phyloP scores from a whole-genome alignment of 2,888 invertebrate species.

The Nomada ferruginata region DNA sequence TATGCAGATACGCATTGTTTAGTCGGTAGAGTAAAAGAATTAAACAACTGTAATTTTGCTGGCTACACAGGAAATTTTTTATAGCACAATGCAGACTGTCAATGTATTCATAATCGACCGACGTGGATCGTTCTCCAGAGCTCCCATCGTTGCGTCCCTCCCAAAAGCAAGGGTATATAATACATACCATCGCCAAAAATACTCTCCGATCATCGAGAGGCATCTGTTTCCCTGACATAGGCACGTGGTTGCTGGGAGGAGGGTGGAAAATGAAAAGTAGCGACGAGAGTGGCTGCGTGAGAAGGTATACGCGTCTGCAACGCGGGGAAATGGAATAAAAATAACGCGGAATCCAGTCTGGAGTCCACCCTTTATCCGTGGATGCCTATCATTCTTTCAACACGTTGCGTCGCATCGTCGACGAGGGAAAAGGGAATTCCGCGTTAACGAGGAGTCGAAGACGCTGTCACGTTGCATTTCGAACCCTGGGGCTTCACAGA shows the following conservation, averaged over 20 bases:
- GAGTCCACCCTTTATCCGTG: conserved; percentile 31
- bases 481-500: background rate
- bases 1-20: too few relatives aligned
- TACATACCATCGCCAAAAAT: conserved; percentile 56
- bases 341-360: conserved; percentile 38
- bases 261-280: conserved; percentile 32
- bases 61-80: too few relatives aligned
- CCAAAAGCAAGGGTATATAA: conserved; percentile 29
- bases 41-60: too few relatives aligned
- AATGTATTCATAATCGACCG: conserved; percentile 26
- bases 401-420: background rate
- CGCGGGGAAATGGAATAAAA: conserved; percentile 42
- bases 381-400: conserved; percentile 34
- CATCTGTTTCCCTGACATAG: conserved; percentile 59
- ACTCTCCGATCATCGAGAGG: conserved; percentile 55
- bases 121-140: conserved; percentile 9
- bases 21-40: too few relatives aligned
- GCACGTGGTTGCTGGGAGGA: conserved; percentile 46
- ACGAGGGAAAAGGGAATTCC: background rate
- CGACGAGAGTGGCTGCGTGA: conserved; percentile 52
- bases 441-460: conserved; percentile 5
- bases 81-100: too few relatives aligned
- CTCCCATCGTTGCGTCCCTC: background rate
- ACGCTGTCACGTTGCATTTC: background rate
- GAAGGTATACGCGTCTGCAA: conserved; percentile 40